Evolutionary conservation across 2,113 vertebrate genomes (phyloP).

Genomic region (Platysternon megacephalum): DNA sequence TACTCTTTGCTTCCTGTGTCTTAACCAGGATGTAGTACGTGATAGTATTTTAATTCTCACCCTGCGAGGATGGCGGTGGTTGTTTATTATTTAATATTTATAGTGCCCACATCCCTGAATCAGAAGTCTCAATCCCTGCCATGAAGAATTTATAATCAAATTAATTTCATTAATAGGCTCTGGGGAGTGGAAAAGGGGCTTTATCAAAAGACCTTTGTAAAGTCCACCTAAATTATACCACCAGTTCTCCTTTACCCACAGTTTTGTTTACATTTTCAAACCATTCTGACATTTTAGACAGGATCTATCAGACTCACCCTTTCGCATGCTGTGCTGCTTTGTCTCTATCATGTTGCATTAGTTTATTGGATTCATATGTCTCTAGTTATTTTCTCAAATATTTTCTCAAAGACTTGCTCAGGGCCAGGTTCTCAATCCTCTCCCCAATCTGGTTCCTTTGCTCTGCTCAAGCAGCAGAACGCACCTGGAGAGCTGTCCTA

Average conservation of each 20-base stretch:
- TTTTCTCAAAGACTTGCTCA: not conserved
- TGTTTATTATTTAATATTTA: not conserved
- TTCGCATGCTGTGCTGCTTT: not conserved
- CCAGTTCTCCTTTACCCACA: not conserved
- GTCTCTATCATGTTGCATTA: not conserved
- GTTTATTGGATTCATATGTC: not conserved
- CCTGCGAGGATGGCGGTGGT: not conserved
- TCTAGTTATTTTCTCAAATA: not conserved
- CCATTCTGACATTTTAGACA: not conserved
- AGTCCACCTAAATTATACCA: not conserved
- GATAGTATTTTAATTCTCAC: not conserved
- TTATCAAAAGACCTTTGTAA: not conserved
- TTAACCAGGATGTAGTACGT: not conserved
- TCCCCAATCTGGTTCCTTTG: not conserved
- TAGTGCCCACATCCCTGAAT: not conserved
- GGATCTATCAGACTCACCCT: not conserved
- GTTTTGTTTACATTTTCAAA: not conserved
- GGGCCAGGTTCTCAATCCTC: not conserved
- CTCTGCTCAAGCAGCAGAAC: rapidly evolving
- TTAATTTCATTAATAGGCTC: not conserved
- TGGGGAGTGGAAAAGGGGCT: not conserved
- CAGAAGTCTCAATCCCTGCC: not conserved
- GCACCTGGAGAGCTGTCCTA: not conserved
- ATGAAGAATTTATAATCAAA: not conserved
- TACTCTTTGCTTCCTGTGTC: not conserved